Conservation (phyloP, 2,888 invertebrate genomes). For the Eudemis profundana region DNA sequence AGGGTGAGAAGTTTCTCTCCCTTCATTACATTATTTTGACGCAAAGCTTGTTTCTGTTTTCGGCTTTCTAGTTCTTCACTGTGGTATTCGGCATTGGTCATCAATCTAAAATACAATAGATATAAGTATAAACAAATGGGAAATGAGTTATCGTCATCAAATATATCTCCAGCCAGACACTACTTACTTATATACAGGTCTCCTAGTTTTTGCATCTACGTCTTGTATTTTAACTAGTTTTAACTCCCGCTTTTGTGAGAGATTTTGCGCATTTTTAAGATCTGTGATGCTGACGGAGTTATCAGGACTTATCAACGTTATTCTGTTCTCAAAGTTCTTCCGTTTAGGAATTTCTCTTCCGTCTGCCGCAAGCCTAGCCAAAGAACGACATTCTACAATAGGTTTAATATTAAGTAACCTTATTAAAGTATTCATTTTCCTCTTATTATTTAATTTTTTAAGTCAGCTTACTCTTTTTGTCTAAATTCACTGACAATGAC, state of each 20-base stretch:
- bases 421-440: conserved; percentile 67
- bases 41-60: conserved; percentile 76
- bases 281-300: conserved; percentile 86
- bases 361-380: conserved; percentile 67
- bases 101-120: conserved; percentile 72
- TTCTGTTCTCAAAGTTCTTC: conserved; percentile 76
- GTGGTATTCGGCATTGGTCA: conserved; percentile 88
- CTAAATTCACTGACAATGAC: neutral
- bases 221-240: conserved; percentile 89
- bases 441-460: too few relatives aligned
- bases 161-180: too few relatives aligned
- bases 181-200: conserved; percentile 88
- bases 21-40: conserved; percentile 75
- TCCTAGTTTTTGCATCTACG: conserved; percentile 87
- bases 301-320: conserved; percentile 87
- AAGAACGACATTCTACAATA: conserved; percentile 60
- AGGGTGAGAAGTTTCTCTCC: conserved; percentile 88
- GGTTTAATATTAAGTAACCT: conserved; percentile 56
- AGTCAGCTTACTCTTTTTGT: neutral
- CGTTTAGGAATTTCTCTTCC: conserved; percentile 79
- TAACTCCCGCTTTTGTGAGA: conserved; percentile 88
- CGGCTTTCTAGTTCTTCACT: conserved; percentile 85
- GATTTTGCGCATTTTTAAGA: conserved; percentile 88
- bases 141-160: neutral
- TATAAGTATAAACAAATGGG: too few relatives aligned